Base-by-base conservation (phyloP, 2,888 invertebrate genomes). In the Sipha maydis region DNA sequence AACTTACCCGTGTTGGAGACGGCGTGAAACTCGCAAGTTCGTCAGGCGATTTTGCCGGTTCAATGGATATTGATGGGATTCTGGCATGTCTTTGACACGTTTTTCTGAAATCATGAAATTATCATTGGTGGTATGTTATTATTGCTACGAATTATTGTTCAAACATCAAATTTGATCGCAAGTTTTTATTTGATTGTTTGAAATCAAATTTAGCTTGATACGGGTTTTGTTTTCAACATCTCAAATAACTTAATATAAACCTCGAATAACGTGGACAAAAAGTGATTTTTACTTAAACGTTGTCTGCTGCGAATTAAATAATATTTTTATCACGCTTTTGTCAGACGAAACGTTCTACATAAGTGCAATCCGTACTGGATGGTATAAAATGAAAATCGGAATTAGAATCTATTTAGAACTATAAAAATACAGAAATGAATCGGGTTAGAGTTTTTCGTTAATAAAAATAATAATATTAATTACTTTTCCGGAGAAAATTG, bases 21-120 rank as follows among this genome's bases (percentile, higher is more conserved):
- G 69, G 89, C 19, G 82, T 75, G 11, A 80, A 88, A n/a, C n/a
- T 41, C 34, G 34, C 73, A 5, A 25, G 17, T 76, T 82, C 82
- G 19, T 75, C 80, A 7, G 56, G 75, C 9, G 75, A 41, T 82
- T 75, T 80, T 17, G 67, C 80, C 2, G 80, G 88, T 67, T 88
- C 88, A 5, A 88, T 80, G 17, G 88, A 82, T 73, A 88, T 88
- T n/a, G 88, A 88, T 21, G 88, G 88, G 21, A 88, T 88, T 7
- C 88, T 88, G 41, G 82, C 25, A 67, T 88, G 88, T n/a, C 82
- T 88, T 48, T 88, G 88, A 67, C 73, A 88, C 31, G 75, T n/a
- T 82, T 73, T 88, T 75, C 88, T 88, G 67, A 48, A 88, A 82
- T 76, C 21, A 80, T 21, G 11, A 85, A 84, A 67, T 61, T 5